Percentiles rank a stretch among this genome's conserved stretches.
Conservation (phyloP, 2,888 invertebrate species). For the Romanomermis culicivorax region DNA sequence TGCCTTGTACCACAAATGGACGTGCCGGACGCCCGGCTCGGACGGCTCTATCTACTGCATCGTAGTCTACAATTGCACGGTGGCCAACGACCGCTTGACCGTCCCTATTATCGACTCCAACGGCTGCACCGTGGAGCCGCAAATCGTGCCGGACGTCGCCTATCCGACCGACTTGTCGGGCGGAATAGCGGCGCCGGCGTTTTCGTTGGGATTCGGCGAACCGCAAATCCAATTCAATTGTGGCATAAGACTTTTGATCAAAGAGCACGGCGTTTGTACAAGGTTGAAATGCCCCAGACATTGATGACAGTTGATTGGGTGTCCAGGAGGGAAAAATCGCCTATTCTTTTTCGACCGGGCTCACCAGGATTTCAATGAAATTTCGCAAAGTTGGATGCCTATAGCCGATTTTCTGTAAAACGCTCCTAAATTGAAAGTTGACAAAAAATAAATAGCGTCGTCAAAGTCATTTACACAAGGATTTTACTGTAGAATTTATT, state of each 20-base stretch:
- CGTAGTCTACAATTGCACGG: slow-evolving; percentile 24
- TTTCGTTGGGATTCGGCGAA: slow-evolving; percentile 17
- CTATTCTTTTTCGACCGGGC: too few species aligned
- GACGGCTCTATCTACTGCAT: slow-evolving; percentile 21
- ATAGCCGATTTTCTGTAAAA: too few species aligned
- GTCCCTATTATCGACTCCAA: slow-evolving; percentile 25
- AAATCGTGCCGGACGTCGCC: slow-evolving; percentile 19
- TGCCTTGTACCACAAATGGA: slow-evolving; percentile 20
- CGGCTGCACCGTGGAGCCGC: slow-evolving; percentile 23
- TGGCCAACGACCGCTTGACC: slow-evolving; percentile 11
- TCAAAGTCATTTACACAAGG: too few species aligned
- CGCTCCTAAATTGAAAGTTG: too few species aligned
- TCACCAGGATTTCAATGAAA: too few species aligned
- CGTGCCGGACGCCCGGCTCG: slow-evolving; percentile 16
- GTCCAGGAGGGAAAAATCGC: not conserved
- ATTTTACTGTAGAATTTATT: too few species aligned
- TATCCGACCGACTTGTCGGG: slow-evolving; percentile 18
- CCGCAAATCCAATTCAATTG: slow-evolving; percentile 24
- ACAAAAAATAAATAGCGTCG: too few species aligned
- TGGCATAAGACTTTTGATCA: slow-evolving; percentile 22
- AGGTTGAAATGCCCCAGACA: slow-evolving; percentile 1
- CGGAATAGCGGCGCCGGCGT: slow-evolving; percentile 21
- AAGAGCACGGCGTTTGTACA: slow-evolving; percentile 10
- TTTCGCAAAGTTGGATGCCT: too few species aligned
- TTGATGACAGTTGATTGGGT: not conserved